A percentile compares a stretch with the other conserved stretches of the same genome.
phyloP scores from a whole-genome alignment of 2,888 invertebrate species.

The Thymelicus lineola region DNA sequence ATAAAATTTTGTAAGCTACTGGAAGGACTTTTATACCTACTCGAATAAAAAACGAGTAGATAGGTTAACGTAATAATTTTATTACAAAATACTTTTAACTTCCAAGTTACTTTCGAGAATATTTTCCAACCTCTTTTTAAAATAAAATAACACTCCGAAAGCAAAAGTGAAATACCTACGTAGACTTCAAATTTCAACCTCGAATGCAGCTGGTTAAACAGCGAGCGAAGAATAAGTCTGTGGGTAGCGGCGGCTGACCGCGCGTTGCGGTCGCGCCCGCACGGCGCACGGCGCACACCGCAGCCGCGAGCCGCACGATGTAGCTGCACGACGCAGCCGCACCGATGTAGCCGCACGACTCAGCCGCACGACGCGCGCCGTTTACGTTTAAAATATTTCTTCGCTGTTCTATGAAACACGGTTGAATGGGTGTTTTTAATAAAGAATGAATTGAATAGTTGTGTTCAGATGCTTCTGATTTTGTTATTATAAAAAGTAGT shows the following conservation, averaged over 20 bases:
- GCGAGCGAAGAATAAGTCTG: slow-evolving; percentile 34
- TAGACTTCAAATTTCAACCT: slow-evolving; percentile 17
- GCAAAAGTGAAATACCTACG: neutral
- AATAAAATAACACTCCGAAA: neutral
- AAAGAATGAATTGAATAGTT: neutral
- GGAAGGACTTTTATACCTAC: too few species aligned
- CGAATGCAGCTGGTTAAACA: slow-evolving; percentile 27
- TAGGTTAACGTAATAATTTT: too few species aligned
- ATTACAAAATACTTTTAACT: too few species aligned
- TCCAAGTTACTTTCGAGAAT: too few species aligned
- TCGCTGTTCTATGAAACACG: slow-evolving; percentile 11
- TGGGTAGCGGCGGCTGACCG: slow-evolving; percentile 26
- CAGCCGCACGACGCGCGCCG: slow-evolving; percentile 4
- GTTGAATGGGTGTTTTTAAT: neutral
- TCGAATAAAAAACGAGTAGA: too few species aligned
- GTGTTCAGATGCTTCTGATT: too few species aligned
- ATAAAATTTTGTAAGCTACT: too few species aligned
- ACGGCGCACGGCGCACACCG: neutral
- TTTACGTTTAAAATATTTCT: slow-evolving; percentile 23
- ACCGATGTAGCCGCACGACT: neutral
- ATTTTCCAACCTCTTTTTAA: too few species aligned
- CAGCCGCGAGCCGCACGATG: neutral
- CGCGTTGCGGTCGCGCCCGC: slow-evolving; percentile 27
- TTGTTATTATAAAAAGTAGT: too few species aligned
- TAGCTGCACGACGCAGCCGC: neutral